Base-by-base conservation (phyloP, 2,888 invertebrate species). In the Drosophila neutralis region DNA sequence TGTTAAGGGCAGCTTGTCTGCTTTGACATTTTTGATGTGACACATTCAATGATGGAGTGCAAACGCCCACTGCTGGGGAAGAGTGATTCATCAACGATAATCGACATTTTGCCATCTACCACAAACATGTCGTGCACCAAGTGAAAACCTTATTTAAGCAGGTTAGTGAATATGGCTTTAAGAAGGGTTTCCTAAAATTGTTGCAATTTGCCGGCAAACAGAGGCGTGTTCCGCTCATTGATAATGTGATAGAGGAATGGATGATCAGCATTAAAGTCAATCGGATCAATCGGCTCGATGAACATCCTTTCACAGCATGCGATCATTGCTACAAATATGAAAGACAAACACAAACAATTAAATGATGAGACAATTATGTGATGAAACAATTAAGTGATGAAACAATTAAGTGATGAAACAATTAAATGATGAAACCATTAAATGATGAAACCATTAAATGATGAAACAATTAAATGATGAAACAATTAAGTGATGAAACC, bases 131-230 rank as follows among this genome's bases (percentile, higher is more conserved):
- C 36, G 15, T 7, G 15, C 36, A 33, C 3, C 10, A 33, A 33
- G 10, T 24, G 35, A 5, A 0, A 18, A 24, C 6, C 18, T 18
- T 21, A 27, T 13, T 45, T 21, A 15, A 15, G 2, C 1, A 8
- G 15, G 15, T 21, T 21, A 21, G 15, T 24, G 8, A 15, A 24
- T 15, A 15, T 48, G 48, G 21, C 11, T 27, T 15, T 8, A 45
- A 15, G 24, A 45, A 24, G 15, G 24, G 15, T 7, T 27, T 15
- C 48, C 76, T 69, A 74, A 40, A 64, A 45, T 15, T 53, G 56
- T 31, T 60, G 36, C 18, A 80, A n/a, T 29, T 58, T 45, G 35
- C 68, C 77, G 11, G 74, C 70, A 40, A 62, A 54, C n/a, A 63
- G 45, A 8, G 57, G 21, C 3, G 42, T 10, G 29, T 54, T 31